Base-by-base conservation (phyloP, 2,113 vertebrate genomes). In the Tylochromis polylepis region DNA sequence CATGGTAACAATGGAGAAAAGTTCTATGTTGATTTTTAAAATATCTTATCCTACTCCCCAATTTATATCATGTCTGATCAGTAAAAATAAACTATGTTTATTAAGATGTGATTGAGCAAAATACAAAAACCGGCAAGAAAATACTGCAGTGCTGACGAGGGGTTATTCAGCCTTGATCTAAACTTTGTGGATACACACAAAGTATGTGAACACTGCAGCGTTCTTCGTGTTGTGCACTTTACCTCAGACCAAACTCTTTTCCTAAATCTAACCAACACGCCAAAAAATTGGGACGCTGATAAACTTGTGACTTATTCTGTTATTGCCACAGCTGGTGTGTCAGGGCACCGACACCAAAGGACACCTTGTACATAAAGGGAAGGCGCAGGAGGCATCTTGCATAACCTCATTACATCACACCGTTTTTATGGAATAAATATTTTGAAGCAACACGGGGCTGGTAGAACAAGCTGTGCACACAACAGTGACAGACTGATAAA, bases 101-200 rank as follows among this genome's bases (percentile, higher is more conserved):
- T 72, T 72, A 67, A 41, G 31, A 38, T 70, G n/a, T 46, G 22
- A 1, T 9, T 5, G n/a, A 24, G 36, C n/a, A 70, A 41, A 43
- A 70, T 20, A 70, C 0, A 70, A 70, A 70, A 65, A 43, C 0
- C 1, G 3, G 0, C 18, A 70, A 70, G 3, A 70, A 70, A 70
- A 70, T 43, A 43, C 36, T 43, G 36, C n/a, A 41, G 34, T 41
- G 36, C 4, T 67, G 12, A 65, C n/a, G 18, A 67, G 20, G 0
- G 20, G 15, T 24, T 43, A 24, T 43, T 70, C n/a, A 0, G 24
- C 38, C 1, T 46, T 46, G 41, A 18, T 72, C 41, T 46, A 16
- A 27, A 46, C 67, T 72, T 72, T 72, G 38, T 70, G 38, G 65
- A 70, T 70, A 43, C 38, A 27, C 38, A 27, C 8, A 18, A 46